Percentiles rank a stretch among this genome's conserved stretches.
Conservation (phyloP, 2,888 invertebrate genomes). For the Monochamus alternatus region DNA sequence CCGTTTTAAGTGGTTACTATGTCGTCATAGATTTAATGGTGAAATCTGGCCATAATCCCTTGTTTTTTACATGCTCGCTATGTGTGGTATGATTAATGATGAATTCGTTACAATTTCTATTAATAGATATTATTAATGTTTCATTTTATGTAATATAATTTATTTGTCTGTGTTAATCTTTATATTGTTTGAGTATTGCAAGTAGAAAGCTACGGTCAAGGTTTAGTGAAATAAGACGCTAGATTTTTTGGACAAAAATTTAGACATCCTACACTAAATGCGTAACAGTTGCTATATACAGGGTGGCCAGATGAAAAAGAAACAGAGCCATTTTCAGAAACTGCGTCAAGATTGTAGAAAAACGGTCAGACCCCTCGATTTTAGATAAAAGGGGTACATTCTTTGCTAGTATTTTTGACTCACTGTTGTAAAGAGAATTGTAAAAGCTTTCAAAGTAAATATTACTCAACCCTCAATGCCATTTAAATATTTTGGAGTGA, state of each 20-base stretch:
- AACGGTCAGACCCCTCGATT: no score
- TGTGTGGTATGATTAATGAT: conserved; percentile 4
- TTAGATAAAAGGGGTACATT: no score
- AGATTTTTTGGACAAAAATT: not conserved
- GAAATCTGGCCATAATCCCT: not conserved
- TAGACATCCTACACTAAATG: not conserved
- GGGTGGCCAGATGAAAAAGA: no score
- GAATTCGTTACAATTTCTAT: not conserved
- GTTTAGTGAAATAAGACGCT: not conserved
- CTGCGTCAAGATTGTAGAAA: no score
- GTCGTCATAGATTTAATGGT: not conserved
- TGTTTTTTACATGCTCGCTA: not conserved
- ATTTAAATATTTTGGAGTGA: no score
- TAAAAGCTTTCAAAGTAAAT: no score
- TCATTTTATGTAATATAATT: not conserved
- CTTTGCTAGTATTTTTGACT: no score
- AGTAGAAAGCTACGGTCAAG: conserved; percentile 2
- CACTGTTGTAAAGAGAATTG: no score
- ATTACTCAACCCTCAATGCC: no score
- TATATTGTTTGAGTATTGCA: conserved; percentile 6
- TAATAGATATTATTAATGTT: conserved; percentile 1
- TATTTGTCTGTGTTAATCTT: conserved; percentile 1
- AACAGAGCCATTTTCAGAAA: no score
- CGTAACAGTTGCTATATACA: not conserved
- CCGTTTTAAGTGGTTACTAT: no score